phyloP scores from a whole-genome alignment of 2,113 vertebrate species.

The pig (Sus scrofa) region T2T-Sscrofa CM000814.6:121704001-121704500 shows the following conservation, averaged over 20 bases:
- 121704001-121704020: not conserved
- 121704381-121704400: slow-evolving; percentile 20
- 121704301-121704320: not conserved
- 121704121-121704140: not conserved
- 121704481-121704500: not conserved
- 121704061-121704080: not conserved
- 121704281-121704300: not conserved
- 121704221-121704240: not conserved
- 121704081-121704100: not conserved
- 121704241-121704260: not conserved
- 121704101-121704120: not conserved
- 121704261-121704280: slow-evolving; percentile 26
- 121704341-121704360: not conserved
- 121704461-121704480: not conserved
- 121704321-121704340: slow-evolving; percentile 38
- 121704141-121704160: slow-evolving; percentile 14
- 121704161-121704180: not conserved
- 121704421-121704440: slow-evolving; percentile 14
- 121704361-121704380: not conserved
- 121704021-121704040: not conserved
- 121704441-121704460: not conserved
- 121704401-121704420: slow-evolving; percentile 44
- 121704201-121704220: not conserved
- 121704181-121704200: not conserved
- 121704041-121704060: not conserved